phyloP scores from a whole-genome alignment of 2,113 vertebrate genomes.

The Myodes glareolus region DNA sequence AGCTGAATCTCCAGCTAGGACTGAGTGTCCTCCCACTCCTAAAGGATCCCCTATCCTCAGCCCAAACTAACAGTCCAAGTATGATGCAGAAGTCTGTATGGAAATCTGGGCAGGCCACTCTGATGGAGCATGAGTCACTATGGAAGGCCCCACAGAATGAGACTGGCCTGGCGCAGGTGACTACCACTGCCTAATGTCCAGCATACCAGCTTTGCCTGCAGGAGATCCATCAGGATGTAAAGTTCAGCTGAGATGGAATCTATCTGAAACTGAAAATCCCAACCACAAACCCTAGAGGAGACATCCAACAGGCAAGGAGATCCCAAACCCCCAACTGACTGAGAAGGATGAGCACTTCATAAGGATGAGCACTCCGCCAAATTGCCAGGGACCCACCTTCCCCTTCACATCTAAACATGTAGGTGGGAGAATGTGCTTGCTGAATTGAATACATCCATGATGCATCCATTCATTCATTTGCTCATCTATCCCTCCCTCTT shows the following conservation, averaged over 20 bases:
- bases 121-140: not conserved
- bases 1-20: not conserved
- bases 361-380: no score
- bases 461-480: not conserved
- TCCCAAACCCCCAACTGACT: not conserved
- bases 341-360: no score
- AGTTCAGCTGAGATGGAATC: not conserved
- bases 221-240: not conserved
- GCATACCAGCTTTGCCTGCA: not conserved
- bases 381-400: not conserved
- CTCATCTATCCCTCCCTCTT: no score
- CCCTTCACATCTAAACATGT: not conserved
- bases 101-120: not conserved
- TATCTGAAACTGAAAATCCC: not conserved
- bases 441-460: not conserved
- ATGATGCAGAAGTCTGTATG: accelerated
- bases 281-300: not conserved
- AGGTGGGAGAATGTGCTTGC: not conserved
- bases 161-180: not conserved
- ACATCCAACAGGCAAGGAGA: not conserved
- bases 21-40: not conserved
- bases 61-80: not conserved
- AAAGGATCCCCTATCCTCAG: not conserved
- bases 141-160: not conserved
- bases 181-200: not conserved